Conservation (phyloP, 2,113 vertebrate genomes). For the Megaceryle maxima region DNA sequence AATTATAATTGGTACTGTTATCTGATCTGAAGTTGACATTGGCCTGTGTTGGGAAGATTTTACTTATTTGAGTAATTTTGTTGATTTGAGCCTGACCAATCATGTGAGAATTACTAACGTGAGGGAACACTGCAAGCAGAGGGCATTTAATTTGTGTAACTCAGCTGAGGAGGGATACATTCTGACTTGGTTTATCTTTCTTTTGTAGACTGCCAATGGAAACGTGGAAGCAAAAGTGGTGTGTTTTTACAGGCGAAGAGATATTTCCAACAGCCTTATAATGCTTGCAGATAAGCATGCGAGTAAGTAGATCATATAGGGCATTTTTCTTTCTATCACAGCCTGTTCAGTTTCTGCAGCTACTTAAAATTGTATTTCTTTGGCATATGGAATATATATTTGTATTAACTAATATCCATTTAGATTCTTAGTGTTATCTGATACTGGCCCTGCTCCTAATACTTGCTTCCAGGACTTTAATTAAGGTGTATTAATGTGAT, state of each 20-base stretch:
- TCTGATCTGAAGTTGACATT: neutral
- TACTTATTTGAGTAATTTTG: neutral
- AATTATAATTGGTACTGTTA: neutral
- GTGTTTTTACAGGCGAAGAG: conserved; percentile 95
- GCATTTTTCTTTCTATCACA: neutral
- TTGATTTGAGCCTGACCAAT: neutral
- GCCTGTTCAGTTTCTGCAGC: neutral
- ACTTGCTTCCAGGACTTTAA: neutral
- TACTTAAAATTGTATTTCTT: neutral
- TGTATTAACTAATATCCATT: neutral
- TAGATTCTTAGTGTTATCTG: neutral
- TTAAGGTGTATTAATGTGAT: neutral
- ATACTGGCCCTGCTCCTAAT: neutral
- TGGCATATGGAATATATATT: neutral
- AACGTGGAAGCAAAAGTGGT: conserved; percentile 99
- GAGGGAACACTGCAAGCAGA: neutral
- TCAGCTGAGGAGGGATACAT: neutral
- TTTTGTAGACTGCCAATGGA: conserved; percentile 92
- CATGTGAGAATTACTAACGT: neutral
- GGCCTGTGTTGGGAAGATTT: neutral
- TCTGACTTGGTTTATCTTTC: conserved; percentile 47
- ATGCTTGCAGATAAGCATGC: conserved; percentile 98
- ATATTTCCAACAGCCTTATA: conserved; percentile 98
- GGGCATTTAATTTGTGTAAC: neutral
- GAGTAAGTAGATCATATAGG: conserved; percentile 81